These are phyloP conservation scores for Corythoichthys intestinalis DNA, from an alignment of 2,113 vertebrate genomes.

Conservation along the genomic window DNA sequence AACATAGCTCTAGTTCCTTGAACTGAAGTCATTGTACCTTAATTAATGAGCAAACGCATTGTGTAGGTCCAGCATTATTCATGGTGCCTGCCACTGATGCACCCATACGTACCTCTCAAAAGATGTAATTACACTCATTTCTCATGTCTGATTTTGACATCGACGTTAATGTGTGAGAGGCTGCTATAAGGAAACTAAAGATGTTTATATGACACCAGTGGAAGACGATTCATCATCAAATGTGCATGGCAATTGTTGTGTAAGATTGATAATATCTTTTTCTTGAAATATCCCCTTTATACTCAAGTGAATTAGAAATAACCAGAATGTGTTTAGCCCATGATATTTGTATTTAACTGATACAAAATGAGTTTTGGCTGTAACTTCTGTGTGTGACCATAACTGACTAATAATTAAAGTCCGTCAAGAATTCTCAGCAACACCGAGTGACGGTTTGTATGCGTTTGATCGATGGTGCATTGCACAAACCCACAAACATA, in stretches of 20 bases:
- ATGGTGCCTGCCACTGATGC: constrained; percentile 41
- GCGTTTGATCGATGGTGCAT: constrained; percentile 67
- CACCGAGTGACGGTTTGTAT: constrained; percentile 60
- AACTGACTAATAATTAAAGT: constrained; percentile 58
- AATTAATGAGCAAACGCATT: constrained; percentile 51
- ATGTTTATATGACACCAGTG: neutral
- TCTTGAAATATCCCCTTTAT: neutral
- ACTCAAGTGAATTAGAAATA: neutral
- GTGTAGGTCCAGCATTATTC: constrained; percentile 53
- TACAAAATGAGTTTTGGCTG: constrained; percentile 15
- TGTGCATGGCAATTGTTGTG: neutral
- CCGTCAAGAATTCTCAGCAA: constrained; percentile 44
- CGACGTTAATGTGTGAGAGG: constrained; percentile 24
- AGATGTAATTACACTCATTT: constrained; percentile 69
- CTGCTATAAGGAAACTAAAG: constrained; percentile 43
- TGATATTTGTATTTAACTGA: constrained; percentile 4
- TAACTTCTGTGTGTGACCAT: constrained; percentile 26
- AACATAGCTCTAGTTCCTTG: constrained; percentile 22
- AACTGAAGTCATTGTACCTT: constrained; percentile 53
- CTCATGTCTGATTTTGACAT: constrained; percentile 50
- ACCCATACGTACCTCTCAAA: constrained; percentile 66
- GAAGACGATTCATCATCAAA: neutral
- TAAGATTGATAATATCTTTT: neutral
- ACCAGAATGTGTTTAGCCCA: neutral
- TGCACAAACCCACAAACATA: constrained; percentile 54